Conservation (phyloP, 2,888 invertebrate species). For the Bedellia somnulentella region DNA sequence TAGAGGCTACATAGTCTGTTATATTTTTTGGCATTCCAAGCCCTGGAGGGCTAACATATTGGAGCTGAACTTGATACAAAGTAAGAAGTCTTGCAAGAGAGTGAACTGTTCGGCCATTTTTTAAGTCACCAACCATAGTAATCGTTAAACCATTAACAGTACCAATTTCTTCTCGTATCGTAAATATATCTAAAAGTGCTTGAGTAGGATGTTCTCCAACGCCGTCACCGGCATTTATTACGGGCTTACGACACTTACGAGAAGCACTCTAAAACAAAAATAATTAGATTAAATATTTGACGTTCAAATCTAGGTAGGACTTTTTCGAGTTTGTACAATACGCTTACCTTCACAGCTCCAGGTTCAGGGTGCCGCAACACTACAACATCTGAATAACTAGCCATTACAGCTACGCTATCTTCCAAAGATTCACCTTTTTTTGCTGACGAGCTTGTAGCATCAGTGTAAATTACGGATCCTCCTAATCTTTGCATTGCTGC, state of each 20-base stretch:
- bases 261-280: constrained; percentile 67
- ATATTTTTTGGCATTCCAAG: constrained; percentile 92
- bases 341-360: constrained; percentile 83
- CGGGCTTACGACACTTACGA: constrained; percentile 79
- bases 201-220: constrained; percentile 97
- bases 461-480: constrained; percentile 88
- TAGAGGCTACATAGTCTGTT: constrained; percentile 73
- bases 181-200: constrained; percentile 95
- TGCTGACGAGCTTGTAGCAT: constrained; percentile 88
- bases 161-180: constrained; percentile 97
- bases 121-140: constrained; percentile 97
- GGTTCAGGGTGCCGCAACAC: constrained; percentile 93
- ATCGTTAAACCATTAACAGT: constrained; percentile 97
- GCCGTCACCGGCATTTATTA: constrained; percentile 99
- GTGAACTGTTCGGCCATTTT: constrained; percentile 97
- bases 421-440: constrained; percentile 96
- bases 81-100: constrained; percentile 92
- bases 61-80: constrained; percentile 88
- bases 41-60: constrained; percentile 86
- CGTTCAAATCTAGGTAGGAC: neutral
- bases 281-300: neutral
- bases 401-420: constrained; percentile 83
- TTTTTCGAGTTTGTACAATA: constrained; percentile 1
- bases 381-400: constrained; percentile 91
- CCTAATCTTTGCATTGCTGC: constrained; percentile 97